Base-by-base conservation (phyloP, 2,113 vertebrate species). In the Dipodomys ordii region DNA sequence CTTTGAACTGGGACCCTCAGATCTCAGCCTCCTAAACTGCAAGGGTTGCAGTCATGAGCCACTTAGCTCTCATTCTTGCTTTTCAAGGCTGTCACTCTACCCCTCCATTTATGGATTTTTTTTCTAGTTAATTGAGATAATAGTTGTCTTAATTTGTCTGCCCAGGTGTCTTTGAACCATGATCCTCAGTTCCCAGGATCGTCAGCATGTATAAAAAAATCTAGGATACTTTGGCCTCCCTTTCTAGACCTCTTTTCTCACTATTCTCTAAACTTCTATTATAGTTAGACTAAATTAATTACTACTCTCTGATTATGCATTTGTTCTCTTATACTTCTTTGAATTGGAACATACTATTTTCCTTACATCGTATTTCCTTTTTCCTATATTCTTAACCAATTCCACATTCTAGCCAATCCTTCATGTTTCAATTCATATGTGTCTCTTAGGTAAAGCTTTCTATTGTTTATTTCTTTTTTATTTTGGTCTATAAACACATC, bases 401-500 rank as follows among this genome's bases (percentile, higher is more conserved):
- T 80, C 80, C 68, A 32, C 74, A 57, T 57, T 57, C 53, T 57
- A 30, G 60, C 30, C 23, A 69, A 28, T 78, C 13, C 16, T 91
- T 74, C 76, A 57, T 84, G 53, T 84, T 87, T 94, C 32, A 53
- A 7, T 74, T 80, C 82, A 32, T 16, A 12, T 68, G 3, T 68
- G 28, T 83, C 69, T 87, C 72, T 71, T 72, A 39, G 72, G 46
- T 80, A 19, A 76, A 72, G 20, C 30, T 32, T 83, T 86, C n/a
- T 73, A 53, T 77, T 22, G 79, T 85, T 91, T 93, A 23, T 68
- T 77, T 69, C 44, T 73, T 87, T 83, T 64, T 53, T 23, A 22
- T 78, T 67, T 92, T 86, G 25, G 65, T 78, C n/a, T 83, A 49
- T 30, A 78, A 90, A 86, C 83, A 57, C 44, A 77, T 68, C 44